Base-by-base conservation (phyloP, 2,888 invertebrate species). In the Priocnemis perturbator region DNA sequence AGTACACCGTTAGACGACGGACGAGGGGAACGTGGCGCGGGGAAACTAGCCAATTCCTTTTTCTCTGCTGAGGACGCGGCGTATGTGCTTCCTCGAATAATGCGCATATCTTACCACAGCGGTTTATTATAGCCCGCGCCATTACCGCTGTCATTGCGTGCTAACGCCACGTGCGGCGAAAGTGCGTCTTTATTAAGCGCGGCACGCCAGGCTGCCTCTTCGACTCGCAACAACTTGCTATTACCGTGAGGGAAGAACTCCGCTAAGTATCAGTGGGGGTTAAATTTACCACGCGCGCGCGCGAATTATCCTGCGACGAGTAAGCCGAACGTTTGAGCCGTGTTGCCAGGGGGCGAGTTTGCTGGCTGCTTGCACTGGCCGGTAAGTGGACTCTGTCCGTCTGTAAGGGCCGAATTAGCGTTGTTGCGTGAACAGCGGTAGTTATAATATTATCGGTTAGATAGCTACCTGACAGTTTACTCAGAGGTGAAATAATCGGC, bases 141-240 rank as follows among this genome's bases (percentile, higher is more conserved):
- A 78, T 83, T 83, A 84, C 76, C 73, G 79, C 77, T 80, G 79
- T 78, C 81, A 75, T 82, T 81, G 77, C 77, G 76, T 69, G 74
- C 60, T 67, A 70, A 48, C 61, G 74, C 77, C 81, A 73, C 78
- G 79, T 67, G 77, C 74, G 69, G 53, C 52, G 52, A 19, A 65
- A 76, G 68, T 71, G 73, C 72, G 71, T 83, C 82, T 83, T 81
- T 81, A 80, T 81, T 81, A 81, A 81, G 65, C 67, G 62, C 56
- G 37, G 37, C 30, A 64, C 48, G 17, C 56, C 20, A 19, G 21
- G 52, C 76, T 64, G 71, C 53, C 26, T 26, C n/a, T 26, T n/a
- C 26, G 37, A 11, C 37, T 37, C 11, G 14, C 37, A 11, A 11
- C 37, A 11, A 37, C 37, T 23, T 14, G 17, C 23, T 21, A 23